Evolutionary conservation across 2,797 vertebrate species (phyloP), one percentile per base, ranked within the genome.

Genomic region (Sciurus carolinensis): DNA sequence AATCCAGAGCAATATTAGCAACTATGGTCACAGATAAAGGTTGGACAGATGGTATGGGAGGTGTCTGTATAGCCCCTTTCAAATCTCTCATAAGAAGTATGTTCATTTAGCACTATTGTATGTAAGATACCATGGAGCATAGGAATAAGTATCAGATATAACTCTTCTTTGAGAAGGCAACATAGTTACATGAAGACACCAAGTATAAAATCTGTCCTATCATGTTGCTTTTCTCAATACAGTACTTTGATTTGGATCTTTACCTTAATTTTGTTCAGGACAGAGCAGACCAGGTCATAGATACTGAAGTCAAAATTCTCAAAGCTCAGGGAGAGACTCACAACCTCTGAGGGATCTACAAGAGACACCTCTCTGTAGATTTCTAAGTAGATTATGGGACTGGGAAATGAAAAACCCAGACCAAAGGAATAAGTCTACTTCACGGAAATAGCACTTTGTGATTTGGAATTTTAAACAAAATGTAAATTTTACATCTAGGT

Each of bases 331-430:
- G 75, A 3, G 12, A 42, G 10, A 73, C 10, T 69, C 69, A 22
- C 0, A 22, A 64, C 30, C 22, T 9, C 22, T 39, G 14, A 14
- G 8, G 28, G n/a, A 42, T 30, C 10, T 3, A 22, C 1, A 59
- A 18, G 28, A 50, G 8, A 33, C 22, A n/a, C 1, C 4, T 9
- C 7, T 62, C 28, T 22, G 2, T 20, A 66, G 5, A 26, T 52
- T 79, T 92, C 28, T 22, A 73, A 42, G 69, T 18, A 66, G 18
- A 30, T 0, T 42, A 10, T 57, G 52, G 15, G 22, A 71, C 57
- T 28, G 86, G 44, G 18, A 24, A 24, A 62, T 76, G 18, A 20
- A 42, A 87, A 66, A 14, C 33, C 22, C 6, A 79, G 13, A 3
- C 1, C 69, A 71, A 79, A 83, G 12, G 71, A 72, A 18, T 54